Evolutionary conservation across 2,888 invertebrate genomes (phyloP).

Genomic region (Ischnus inquisitorius): DNA sequence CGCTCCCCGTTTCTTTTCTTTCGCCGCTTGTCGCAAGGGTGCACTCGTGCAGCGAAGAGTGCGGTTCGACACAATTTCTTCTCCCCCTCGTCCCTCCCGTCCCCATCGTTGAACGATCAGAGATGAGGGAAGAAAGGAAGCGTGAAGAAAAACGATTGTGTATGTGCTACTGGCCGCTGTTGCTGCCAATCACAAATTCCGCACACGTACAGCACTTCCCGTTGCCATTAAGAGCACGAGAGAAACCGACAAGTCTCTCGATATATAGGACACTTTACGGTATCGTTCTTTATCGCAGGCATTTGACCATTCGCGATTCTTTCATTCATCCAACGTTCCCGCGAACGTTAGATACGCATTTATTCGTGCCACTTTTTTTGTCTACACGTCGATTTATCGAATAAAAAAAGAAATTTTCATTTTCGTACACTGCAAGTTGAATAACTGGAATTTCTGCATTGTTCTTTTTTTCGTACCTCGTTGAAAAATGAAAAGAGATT

Average conservation of each 20-base stretch:
- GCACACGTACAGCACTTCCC: slow-evolving; percentile 66
- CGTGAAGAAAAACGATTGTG: slow-evolving; percentile 50
- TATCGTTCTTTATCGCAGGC: slow-evolving; percentile 47
- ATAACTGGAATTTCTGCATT: background rate
- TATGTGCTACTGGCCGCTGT: slow-evolving; percentile 56
- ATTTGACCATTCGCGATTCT: slow-evolving; percentile 53
- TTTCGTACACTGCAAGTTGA: slow-evolving; percentile 3
- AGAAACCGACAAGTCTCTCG: slow-evolving; percentile 51
- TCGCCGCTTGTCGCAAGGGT: slow-evolving; percentile 51
- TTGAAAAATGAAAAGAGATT: slow-evolving; percentile 25
- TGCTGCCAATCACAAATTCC: slow-evolving; percentile 68
- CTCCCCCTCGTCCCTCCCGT: background rate
- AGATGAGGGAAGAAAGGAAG: slow-evolving; percentile 34
- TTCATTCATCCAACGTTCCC: slow-evolving; percentile 50
- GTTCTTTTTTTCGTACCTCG: background rate
- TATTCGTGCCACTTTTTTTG: slow-evolving; percentile 4
- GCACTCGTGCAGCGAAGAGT: slow-evolving; percentile 56
- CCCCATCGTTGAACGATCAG: slow-evolving; percentile 47
- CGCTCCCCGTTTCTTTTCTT: slow-evolving; percentile 18
- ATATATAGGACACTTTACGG: slow-evolving; percentile 40
- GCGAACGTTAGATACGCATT: slow-evolving; percentile 30
- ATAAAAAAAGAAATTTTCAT: background rate
- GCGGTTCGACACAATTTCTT: slow-evolving; percentile 45
- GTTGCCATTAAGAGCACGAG: slow-evolving; percentile 64
- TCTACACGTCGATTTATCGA: background rate